Evolutionary conservation across 53 echinoderm and acorn worm genomes (phyloP), one percentile per base, ranked within the genome.

Genomic region (Paracentrotus lividus): DNA sequence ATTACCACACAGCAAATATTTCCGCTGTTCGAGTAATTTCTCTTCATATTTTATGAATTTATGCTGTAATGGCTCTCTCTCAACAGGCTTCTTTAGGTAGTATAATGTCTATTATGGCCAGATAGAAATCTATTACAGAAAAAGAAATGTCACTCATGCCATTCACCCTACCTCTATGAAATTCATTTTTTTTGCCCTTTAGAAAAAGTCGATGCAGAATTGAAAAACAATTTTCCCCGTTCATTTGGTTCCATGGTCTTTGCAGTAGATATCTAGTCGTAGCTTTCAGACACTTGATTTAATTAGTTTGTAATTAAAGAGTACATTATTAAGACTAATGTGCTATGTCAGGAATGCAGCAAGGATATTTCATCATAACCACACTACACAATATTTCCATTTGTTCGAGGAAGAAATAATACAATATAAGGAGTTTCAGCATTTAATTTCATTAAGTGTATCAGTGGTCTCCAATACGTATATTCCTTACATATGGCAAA

Each of bases 81-180:
- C 81, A 47, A 5, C 5, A 27, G 47, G 26, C 8, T 45, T 26
- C 12, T n/a, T 81, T 47, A 47, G 44, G 9, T 8, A 4, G 47
- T 81, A 81, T 81, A n/a, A n/a, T 81, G 81, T 81, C 81, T 81
- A 47, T 8, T 47, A 26, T 38, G 47, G 26, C 14, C 26, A 47
- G 47, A 81, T 81, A 81, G 81, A 81, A 81, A 47, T n/a, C n/a
- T 47, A 26, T n/a, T 42, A 24, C 44, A 47, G 81, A 81, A 27
- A 81, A 81, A 47, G n/a, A 81, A 47, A 45, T 81, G 81, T 81
- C 81, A 81, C 81, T 81, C 47, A 81, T 38, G 3, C 36, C 18
- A 9, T 40, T 72, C 40, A 72, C 36, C 72, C 72, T 21, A 72
- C 4, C 72, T 72, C 72, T 16, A 47, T 81, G 47, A 81, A 26